phyloP scores from a whole-genome alignment of 92 coral and sea anemone species.

The Chrysogorgia sp. region DNA sequence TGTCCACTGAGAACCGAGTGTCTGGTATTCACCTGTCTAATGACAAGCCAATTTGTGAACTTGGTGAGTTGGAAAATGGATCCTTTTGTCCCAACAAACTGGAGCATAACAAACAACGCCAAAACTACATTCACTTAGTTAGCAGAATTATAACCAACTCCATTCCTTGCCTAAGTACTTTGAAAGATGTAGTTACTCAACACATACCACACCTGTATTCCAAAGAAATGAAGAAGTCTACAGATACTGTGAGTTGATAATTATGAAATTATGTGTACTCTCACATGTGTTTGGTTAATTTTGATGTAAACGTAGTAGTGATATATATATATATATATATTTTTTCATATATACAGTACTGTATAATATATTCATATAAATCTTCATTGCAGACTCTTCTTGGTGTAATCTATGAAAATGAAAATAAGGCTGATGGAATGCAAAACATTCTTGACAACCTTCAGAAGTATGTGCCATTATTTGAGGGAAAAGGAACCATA shows the following conservation, averaged over 20 bases:
- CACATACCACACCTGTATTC: conserved; percentile 37
- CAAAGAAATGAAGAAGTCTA: conserved; percentile 23
- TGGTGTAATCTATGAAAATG: conserved; percentile 26
- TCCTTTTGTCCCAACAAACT: conserved; percentile 8
- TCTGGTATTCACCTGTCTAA: conserved; percentile 55
- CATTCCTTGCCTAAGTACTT: background rate
- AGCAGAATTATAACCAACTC: conserved; percentile 5
- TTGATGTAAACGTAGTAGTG: too few species aligned
- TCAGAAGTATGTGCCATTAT: conserved; percentile 11
- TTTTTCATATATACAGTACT: too few species aligned
- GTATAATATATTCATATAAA: background rate
- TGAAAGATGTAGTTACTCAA: conserved; percentile 10
- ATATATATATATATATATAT: too few species aligned
- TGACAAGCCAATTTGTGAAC: conserved; percentile 48
- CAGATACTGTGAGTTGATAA: conserved; percentile 1
- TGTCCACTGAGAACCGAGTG: conserved; percentile 74
- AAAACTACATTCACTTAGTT: conserved; percentile 6
- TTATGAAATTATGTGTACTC: background rate
- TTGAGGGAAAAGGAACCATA: conserved; percentile 54
- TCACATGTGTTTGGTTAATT: too few species aligned
- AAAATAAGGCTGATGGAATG: conserved; percentile 22
- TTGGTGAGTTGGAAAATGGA: conserved; percentile 34
- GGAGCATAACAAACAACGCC: conserved; percentile 14
- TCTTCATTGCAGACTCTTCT: conserved; percentile 6
- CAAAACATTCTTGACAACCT: conserved; percentile 12